phyloP scores from a whole-genome alignment of 2,888 invertebrate genomes.

The Agrenia bidenticulata region DNA sequence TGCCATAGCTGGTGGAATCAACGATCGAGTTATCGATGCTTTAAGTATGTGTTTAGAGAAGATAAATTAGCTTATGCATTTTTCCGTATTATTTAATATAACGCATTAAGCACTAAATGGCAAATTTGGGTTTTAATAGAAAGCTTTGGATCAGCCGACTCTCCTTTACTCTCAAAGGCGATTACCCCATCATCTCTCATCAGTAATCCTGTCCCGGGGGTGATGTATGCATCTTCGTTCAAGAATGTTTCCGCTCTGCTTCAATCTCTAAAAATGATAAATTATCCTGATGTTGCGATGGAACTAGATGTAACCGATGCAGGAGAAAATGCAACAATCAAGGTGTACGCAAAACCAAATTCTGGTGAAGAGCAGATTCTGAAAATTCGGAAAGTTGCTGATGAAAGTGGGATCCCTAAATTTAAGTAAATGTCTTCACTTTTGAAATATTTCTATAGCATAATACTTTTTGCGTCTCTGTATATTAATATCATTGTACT shows the following conservation, averaged over 20 bases:
- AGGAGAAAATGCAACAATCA: slow-evolving; percentile 10
- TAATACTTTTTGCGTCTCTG: no score
- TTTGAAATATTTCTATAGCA: background rate
- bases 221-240: slow-evolving; percentile 19
- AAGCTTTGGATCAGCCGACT: slow-evolving; percentile 14
- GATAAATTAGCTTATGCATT: background rate
- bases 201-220: slow-evolving; percentile 18
- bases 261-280: slow-evolving; percentile 19
- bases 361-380: slow-evolving; percentile 5
- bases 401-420: slow-evolving; percentile 21
- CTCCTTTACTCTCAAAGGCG: slow-evolving; percentile 16
- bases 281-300: slow-evolving; percentile 32
- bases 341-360: slow-evolving; percentile 15
- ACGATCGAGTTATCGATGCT: slow-evolving; percentile 84
- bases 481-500: no score
- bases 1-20: slow-evolving; percentile 77
- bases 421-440: slow-evolving; percentile 31
- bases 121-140: slow-evolving; percentile 5
- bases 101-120: background rate
- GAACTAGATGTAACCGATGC: slow-evolving; percentile 22
- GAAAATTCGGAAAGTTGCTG: slow-evolving; percentile 17
- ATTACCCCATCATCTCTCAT: slow-evolving; percentile 30
- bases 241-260: slow-evolving; percentile 31
- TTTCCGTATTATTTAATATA: background rate
- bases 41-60: slow-evolving; percentile 39